Conservation (phyloP, 2,888 invertebrate species). For the Nycteola revayana region DNA sequence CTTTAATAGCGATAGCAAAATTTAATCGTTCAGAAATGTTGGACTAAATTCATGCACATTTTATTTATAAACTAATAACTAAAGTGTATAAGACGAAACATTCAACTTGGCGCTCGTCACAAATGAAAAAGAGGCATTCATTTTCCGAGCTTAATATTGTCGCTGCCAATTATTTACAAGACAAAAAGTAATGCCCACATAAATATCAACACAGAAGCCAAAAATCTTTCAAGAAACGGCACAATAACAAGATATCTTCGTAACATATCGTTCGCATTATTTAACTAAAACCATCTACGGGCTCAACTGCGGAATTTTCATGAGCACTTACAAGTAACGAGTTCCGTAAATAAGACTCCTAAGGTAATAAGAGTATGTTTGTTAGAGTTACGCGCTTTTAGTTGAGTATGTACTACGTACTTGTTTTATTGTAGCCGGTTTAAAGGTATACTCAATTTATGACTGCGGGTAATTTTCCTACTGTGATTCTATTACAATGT, state of each 20-base stretch:
- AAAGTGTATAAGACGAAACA: too few species aligned
- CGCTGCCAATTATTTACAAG: too few species aligned
- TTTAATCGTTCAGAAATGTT: too few species aligned
- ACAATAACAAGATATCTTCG: slow-evolving; percentile 37
- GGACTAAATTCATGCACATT: too few species aligned
- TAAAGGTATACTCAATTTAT: slow-evolving; percentile 9
- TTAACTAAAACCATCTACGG: slow-evolving; percentile 39
- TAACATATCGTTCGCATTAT: slow-evolving; percentile 45
- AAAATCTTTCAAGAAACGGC: slow-evolving; percentile 23
- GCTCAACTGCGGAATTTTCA: slow-evolving; percentile 45
- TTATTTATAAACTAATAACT: too few species aligned
- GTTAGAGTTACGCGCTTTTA: slow-evolving; percentile 27
- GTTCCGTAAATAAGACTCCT: slow-evolving; percentile 43
- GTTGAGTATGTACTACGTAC: slow-evolving; percentile 17
- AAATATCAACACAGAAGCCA: slow-evolving; percentile 1
- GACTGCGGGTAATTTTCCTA: too few species aligned
- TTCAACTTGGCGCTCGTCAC: too few species aligned
- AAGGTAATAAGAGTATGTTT: slow-evolving; percentile 37
- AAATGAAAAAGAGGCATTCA: too few species aligned
- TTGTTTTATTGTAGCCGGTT: slow-evolving; percentile 31
- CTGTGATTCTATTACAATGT: too few species aligned
- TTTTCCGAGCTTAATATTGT: too few species aligned
- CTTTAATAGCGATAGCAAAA: too few species aligned
- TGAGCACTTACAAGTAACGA: slow-evolving; percentile 49
- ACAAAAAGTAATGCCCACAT: too few species aligned